These are phyloP conservation scores for Hyperopisus bebe DNA, from an alignment of 2,113 vertebrate genomes.

Conservation along the genomic window DNA sequence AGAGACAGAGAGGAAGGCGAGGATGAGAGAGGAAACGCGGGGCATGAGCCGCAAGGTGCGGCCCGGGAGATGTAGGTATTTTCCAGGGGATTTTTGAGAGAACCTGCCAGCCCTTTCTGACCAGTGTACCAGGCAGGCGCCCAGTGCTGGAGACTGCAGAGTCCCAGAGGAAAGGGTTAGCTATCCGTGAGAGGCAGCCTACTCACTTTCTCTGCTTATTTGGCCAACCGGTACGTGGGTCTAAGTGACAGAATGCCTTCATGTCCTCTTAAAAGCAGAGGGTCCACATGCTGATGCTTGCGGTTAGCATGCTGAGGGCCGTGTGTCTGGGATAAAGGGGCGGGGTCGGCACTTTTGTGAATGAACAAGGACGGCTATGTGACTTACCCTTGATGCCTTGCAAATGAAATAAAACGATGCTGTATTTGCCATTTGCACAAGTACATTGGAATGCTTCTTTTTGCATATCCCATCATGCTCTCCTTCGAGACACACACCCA, in stretches of 20 bases:
- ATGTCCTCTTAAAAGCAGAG: neutral
- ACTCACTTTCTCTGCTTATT: neutral
- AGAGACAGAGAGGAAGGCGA: neutral
- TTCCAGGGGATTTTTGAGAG: neutral
- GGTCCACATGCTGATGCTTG: neutral
- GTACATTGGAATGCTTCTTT: neutral
- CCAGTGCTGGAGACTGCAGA: too few relatives aligned
- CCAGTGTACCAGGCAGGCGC: too few relatives aligned
- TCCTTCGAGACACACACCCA: neutral
- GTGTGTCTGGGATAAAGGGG: neutral
- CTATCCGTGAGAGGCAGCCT: neutral
- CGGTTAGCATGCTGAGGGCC: neutral
- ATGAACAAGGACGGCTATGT: neutral
- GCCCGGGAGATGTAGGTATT: neutral
- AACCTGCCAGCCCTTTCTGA: neutral
- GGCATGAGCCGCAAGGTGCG: neutral
- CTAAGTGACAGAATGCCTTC: neutral
- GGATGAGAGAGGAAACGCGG: neutral
- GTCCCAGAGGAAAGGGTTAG: neutral
- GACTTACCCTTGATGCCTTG: neutral
- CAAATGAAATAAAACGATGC: neutral
- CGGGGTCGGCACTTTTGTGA: neutral
- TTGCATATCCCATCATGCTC: neutral
- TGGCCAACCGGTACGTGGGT: neutral
- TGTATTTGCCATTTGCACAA: neutral